Base-by-base conservation (phyloP, 2,888 invertebrate species). In the Tolmerus cingulatus region DNA sequence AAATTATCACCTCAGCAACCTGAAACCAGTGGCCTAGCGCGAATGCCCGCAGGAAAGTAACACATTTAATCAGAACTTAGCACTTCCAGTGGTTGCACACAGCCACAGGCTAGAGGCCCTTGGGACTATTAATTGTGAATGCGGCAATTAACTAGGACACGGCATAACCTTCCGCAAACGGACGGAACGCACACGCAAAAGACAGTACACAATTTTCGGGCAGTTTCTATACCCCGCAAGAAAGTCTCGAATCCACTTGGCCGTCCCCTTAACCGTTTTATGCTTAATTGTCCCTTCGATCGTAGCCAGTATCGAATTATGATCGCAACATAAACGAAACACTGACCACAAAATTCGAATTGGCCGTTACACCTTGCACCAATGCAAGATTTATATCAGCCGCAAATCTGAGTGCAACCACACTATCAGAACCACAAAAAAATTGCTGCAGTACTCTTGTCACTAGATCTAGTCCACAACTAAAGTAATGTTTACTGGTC, bases 1-100 rank as follows among this genome's bases (percentile, higher is more conserved):
- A 82, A 82, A 82, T 82, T 51, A 82, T 82, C 82, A 82, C 82
- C 16, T 82, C 82, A 37, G 37, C 57, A 82, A 19, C 34, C 46
- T 27, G 81, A 55, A n/a, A 27, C 76, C 37, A 16, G 27, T 27
- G 40, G 76, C n/a, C 76, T 40, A 76, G 27, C 66, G 27, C 76
- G 76, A 76, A 9, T 78, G 46, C 78, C 78, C 78, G 43, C n/a
- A 23, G 27, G 76, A 43, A 40, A 46, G 78, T 27, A 78, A 78
- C 82, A 82, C 57, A 82, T 51, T 30, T 30, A 82, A 57, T 82
- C 37, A 57, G 34, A 66, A 82, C 37, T 82, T 37, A 51, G 37
- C 57, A 57, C 82, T 82, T 82, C 12, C 37, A 66, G 57, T 7
- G 34, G 37, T 27, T 51, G 19, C 51, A 81, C 81, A 81, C 81